Evolutionary conservation across 2,113 vertebrate genomes (phyloP).

Genomic region (Dromiciops gliroides): DNA sequence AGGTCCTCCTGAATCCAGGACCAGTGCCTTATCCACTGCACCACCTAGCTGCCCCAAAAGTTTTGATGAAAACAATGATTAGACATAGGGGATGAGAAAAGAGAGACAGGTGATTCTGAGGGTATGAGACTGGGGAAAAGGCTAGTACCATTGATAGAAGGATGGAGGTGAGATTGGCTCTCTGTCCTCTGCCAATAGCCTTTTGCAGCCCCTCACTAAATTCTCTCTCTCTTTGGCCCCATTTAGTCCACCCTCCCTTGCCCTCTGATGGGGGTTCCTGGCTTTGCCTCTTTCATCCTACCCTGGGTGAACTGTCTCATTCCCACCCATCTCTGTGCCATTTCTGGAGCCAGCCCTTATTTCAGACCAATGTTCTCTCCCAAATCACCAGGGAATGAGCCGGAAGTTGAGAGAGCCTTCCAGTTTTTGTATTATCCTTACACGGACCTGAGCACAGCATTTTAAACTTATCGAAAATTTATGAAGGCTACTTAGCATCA

Average conservation of each 20-base stretch:
- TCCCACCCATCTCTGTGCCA: not conserved
- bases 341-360: not conserved
- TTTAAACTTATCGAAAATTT: not conserved
- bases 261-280: not conserved
- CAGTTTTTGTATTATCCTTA: not conserved
- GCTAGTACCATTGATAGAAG: not conserved
- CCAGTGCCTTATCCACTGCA: too few relatives aligned
- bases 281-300: not conserved
- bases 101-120: not conserved
- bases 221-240: not conserved
- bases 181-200: not conserved
- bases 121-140: constrained; percentile 11
- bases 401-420: constrained; percentile 17
- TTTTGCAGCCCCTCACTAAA: not conserved
- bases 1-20: too few relatives aligned
- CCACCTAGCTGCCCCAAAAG: too few relatives aligned
- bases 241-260: not conserved
- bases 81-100: not conserved
- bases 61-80: constrained; percentile 38
- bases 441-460: not conserved
- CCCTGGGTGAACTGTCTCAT: not conserved
- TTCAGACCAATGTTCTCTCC: constrained; percentile 46
- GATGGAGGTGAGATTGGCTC: not conserved
- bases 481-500: not conserved
- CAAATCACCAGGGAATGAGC: constrained; percentile 33